phyloP scores from a whole-genome alignment of 2,888 invertebrate species.

The Ariolimax columbianus region DNA sequence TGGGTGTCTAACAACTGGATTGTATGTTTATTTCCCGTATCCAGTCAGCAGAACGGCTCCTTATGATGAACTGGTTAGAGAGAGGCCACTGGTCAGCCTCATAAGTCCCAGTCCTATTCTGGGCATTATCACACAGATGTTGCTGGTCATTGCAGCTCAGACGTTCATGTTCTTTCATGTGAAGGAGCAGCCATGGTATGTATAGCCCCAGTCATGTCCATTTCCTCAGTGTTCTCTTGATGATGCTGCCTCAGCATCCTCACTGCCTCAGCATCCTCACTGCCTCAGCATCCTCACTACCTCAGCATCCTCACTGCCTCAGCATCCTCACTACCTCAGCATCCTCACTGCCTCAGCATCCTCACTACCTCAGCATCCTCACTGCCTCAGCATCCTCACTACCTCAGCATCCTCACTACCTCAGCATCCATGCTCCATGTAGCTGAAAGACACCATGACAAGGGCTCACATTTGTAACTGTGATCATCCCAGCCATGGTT shows the following conservation, averaged over 20 bases:
- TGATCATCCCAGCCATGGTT: too few relatives aligned
- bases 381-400: too few relatives aligned
- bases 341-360: too few relatives aligned
- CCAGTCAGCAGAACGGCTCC: constrained; percentile 77
- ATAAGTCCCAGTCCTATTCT: constrained; percentile 88
- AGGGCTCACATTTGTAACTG: too few relatives aligned
- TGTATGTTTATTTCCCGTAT: not conserved
- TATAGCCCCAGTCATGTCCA: constrained; percentile 34
- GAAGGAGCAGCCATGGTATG: constrained; percentile 82
- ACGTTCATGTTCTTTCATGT: constrained; percentile 81
- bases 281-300: too few relatives aligned
- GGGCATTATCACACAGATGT: constrained; percentile 86
- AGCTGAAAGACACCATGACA: too few relatives aligned
- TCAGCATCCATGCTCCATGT: too few relatives aligned
- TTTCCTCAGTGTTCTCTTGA: not conserved
- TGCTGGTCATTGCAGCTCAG: constrained; percentile 85
- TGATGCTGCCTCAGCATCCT: not conserved
- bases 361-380: too few relatives aligned
- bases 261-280: not conserved
- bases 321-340: too few relatives aligned
- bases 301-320: too few relatives aligned
- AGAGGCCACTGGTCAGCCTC: constrained; percentile 87
- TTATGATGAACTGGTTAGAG: constrained; percentile 72
- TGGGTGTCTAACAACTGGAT: too few relatives aligned
- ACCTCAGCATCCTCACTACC: too few relatives aligned